phyloP scores from a whole-genome alignment of 2,797 vertebrate genomes.

The Acanthornis magna region DNA sequence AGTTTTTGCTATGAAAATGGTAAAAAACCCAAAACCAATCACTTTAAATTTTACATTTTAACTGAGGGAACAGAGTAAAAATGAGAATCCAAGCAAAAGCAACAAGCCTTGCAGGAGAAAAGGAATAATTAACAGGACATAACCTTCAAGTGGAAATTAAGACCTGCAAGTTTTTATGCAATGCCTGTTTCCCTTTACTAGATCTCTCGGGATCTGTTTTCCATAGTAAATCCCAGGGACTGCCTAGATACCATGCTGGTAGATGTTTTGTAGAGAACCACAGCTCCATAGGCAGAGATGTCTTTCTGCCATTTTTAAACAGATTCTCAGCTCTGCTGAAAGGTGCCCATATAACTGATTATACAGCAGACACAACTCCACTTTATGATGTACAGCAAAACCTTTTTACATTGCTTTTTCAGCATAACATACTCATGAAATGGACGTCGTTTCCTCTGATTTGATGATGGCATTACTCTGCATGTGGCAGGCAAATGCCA shows the following conservation, averaged over 20 bases:
- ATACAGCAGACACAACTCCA: not conserved
- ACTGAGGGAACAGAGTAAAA: not conserved
- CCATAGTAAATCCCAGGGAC: not conserved
- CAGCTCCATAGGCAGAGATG: not conserved
- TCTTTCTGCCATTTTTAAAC: not conserved
- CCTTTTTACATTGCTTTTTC: not conserved
- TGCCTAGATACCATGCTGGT: accelerated
- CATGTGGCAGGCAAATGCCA: not conserved
- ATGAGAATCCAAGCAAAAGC: not conserved
- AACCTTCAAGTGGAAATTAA: not conserved
- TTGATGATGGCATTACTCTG: not conserved
- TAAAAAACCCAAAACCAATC: not conserved
- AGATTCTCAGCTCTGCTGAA: not conserved
- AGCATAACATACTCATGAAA: not conserved
- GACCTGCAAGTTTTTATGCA: not conserved
- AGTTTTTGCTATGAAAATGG: not conserved
- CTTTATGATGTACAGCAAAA: not conserved
- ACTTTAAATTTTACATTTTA: not conserved
- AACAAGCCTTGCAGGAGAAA: not conserved
- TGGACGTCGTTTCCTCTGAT: not conserved
- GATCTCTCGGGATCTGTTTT: not conserved
- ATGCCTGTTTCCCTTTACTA: not conserved
- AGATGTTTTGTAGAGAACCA: not conserved
- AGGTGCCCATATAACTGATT: not conserved
- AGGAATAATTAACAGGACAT: not conserved